Conservation (phyloP, 1,140 invertebrate genomes). For the Brachionus angularis region DNA sequence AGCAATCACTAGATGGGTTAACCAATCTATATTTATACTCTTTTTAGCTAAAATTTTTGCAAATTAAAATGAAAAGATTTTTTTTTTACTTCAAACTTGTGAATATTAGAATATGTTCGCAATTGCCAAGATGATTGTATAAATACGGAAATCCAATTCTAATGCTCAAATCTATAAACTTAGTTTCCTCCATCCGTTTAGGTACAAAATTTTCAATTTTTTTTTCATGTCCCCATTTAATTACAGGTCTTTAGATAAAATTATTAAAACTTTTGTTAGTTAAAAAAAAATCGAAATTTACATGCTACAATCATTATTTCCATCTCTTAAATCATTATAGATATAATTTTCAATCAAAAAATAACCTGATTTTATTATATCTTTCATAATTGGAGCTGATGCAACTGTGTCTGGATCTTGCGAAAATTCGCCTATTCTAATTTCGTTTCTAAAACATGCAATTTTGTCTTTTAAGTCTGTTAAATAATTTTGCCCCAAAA, state of each 20-base stretch:
- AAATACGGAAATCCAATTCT: constrained; percentile 42
- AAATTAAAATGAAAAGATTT: background rate
- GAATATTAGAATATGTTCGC: constrained; percentile 41
- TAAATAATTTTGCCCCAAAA: constrained; percentile 37
- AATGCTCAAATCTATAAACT: constrained; percentile 30
- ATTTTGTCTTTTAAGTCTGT: constrained; percentile 33
- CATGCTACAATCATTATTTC: constrained; percentile 25
- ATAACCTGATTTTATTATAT: constrained; percentile 26
- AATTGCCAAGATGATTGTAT: constrained; percentile 27
- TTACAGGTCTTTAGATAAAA: constrained; percentile 1
- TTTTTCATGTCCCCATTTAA: constrained; percentile 22
- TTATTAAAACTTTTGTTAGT: background rate
- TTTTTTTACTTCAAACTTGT: constrained; percentile 21
- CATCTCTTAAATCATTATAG: constrained; percentile 24
- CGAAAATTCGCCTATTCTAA: constrained; percentile 32
- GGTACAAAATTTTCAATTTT: constrained; percentile 5
- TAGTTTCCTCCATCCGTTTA: constrained; percentile 13
- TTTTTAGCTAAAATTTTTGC: too few species aligned
- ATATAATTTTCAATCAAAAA: constrained; percentile 37
- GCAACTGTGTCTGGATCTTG: background rate
- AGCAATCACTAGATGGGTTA: constrained; percentile 41
- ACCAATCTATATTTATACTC: too few species aligned
- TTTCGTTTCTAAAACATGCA: constrained; percentile 17
- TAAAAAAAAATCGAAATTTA: background rate
- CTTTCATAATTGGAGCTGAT: constrained; percentile 14